phyloP scores from a whole-genome alignment of 2,888 invertebrate genomes.

The Parnassius apollo region DNA sequence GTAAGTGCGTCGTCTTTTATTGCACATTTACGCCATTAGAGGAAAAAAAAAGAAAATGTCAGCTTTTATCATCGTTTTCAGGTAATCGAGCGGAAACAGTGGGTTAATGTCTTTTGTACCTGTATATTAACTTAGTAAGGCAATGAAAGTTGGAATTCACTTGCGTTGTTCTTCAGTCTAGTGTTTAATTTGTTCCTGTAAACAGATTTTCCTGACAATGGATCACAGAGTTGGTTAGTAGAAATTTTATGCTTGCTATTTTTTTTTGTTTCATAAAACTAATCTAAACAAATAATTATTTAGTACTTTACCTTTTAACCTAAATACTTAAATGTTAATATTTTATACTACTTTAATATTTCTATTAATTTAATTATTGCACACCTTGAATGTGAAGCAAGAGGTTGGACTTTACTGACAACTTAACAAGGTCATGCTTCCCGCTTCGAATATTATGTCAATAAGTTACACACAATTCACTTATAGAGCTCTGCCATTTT shows the following conservation, averaged over 20 bases:
- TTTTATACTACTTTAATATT: no score
- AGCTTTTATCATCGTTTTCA: slow-evolving; percentile 41
- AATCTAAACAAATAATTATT: no score
- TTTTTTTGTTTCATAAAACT: no score
- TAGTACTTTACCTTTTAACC: no score
- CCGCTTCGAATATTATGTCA: no score
- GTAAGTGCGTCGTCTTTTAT: slow-evolving; percentile 29
- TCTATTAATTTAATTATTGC: no score
- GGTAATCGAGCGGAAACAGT: slow-evolving; percentile 53
- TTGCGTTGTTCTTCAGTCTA: slow-evolving; percentile 3
- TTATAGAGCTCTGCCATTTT: no score
- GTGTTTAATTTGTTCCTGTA: slow-evolving; percentile 12
- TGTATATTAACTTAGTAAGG: slow-evolving; percentile 39
- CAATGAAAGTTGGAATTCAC: slow-evolving; percentile 33
- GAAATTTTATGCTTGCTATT: background rate
- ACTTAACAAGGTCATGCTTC: no score
- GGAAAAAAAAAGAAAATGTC: slow-evolving; percentile 35
- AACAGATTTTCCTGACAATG: slow-evolving; percentile 32
- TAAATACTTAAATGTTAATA: no score
- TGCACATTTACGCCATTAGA: slow-evolving; percentile 32
- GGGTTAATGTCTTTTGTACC: slow-evolving; percentile 35
- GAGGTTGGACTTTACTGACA: no score
- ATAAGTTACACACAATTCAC: no score
- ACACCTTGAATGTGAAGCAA: no score
- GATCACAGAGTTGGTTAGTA: slow-evolving; percentile 51